Evolutionary conservation across 92 coral and sea anemone species (phyloP).

Genomic region (Epizoanthus fatuus): DNA sequence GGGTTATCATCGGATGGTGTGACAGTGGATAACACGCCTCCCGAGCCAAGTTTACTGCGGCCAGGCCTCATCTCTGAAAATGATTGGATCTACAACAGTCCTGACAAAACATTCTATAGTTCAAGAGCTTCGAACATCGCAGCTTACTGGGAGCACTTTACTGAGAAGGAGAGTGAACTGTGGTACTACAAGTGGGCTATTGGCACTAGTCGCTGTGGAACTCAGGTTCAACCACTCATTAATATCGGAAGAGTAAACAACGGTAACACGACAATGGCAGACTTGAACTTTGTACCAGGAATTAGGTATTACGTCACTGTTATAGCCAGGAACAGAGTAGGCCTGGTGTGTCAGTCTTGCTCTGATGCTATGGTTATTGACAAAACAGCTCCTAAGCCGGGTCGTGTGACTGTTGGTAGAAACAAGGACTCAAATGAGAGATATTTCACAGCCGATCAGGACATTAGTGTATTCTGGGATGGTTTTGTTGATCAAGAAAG

Average conservation of each 20-base stretch:
- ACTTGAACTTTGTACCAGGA: conserved; percentile 72
- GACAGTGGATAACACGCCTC: conserved; percentile 86
- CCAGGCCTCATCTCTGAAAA: conserved; percentile 68
- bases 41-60: conserved; percentile 67
- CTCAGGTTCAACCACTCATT: conserved; percentile 93
- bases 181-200: conserved; percentile 99
- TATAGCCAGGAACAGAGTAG: conserved; percentile 89
- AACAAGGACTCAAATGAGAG: conserved; percentile 16
- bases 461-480: conserved; percentile 67
- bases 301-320: conserved; percentile 87
- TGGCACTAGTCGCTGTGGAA: conserved; percentile 91
- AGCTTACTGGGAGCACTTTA: conserved; percentile 85
- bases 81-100: conserved; percentile 72
- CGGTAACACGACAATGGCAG: conserved; percentile 82
- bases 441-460: conserved; percentile 41
- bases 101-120: conserved; percentile 75
- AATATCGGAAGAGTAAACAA: conserved; percentile 81
- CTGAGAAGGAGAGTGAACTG: conserved; percentile 88
- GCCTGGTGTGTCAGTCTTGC: conserved; percentile 87
- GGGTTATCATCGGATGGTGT: conserved; percentile 91
- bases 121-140: conserved; percentile 66
- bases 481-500: conserved; percentile 84
- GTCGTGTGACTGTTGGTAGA: conserved; percentile 59
- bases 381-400: conserved; percentile 78
- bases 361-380: conserved; percentile 91